Evolutionary conservation across 2,888 invertebrate species (phyloP).

Genomic region (Chironomus riparius): DNA sequence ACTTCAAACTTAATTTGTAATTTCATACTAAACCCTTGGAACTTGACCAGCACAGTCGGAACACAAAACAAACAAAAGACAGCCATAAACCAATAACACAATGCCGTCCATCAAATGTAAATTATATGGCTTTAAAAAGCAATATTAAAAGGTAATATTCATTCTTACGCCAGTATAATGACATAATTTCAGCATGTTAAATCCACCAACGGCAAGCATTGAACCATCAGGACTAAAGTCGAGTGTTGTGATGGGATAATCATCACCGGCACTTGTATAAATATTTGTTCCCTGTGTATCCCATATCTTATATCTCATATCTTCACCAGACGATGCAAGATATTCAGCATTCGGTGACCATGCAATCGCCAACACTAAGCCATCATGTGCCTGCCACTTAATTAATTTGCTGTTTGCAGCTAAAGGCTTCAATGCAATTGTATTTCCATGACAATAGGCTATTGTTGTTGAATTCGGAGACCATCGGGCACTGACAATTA

Average conservation of each 20-base stretch:
- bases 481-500: constrained; percentile 81
- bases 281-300: constrained; percentile 82
- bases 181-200: constrained; percentile 84
- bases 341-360: constrained; percentile 93
- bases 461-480: constrained; percentile 61
- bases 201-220: constrained; percentile 85
- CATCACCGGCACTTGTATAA: constrained; percentile 74
- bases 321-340: constrained; percentile 93
- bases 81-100: too few species aligned
- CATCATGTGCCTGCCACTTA: constrained; percentile 95
- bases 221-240: constrained; percentile 83
- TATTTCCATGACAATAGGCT: constrained; percentile 58
- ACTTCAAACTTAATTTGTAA: too few species aligned
- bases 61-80: too few species aligned
- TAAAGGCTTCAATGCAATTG: constrained; percentile 59
- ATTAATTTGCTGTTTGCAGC: constrained; percentile 64
- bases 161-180: constrained; percentile 79
- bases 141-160: background rate
- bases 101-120: too few species aligned
- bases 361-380: constrained; percentile 78
- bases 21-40: too few species aligned
- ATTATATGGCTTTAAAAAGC: too few species aligned
- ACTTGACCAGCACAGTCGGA: too few species aligned
- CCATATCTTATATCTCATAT: constrained; percentile 79
- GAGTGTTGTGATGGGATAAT: constrained; percentile 83